Percentiles rank a stretch among this genome's conserved stretches.
Evolutionary conservation across 1,140 invertebrate genomes (phyloP).

Genomic region (Brachionus asplanchnoidis): DNA sequence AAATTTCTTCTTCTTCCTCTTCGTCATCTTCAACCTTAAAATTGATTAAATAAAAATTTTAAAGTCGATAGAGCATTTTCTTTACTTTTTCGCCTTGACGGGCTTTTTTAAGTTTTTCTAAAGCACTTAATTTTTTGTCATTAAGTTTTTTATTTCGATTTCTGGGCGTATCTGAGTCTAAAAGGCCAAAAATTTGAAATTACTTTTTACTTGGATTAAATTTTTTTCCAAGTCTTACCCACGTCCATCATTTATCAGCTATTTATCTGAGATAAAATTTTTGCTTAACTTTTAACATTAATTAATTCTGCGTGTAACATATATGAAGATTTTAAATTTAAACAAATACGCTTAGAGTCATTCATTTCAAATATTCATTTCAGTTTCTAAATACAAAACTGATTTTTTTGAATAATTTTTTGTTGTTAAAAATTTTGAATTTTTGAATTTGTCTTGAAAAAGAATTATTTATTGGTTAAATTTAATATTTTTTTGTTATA

Average conservation of each 20-base stretch:
- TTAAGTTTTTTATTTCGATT: slow-evolving; percentile 17
- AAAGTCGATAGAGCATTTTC: too few relatives aligned
- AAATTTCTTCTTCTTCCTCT: slow-evolving; percentile 39
- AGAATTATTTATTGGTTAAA: too few relatives aligned
- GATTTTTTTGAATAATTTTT: background rate
- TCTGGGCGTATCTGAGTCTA: background rate
- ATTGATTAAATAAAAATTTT: background rate
- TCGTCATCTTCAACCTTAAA: background rate
- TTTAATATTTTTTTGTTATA: too few relatives aligned
- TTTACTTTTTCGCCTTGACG: slow-evolving; percentile 36
- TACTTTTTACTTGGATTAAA: too few relatives aligned
- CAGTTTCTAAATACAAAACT: background rate
- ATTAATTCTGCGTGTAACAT: background rate
- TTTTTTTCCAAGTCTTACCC: background rate
- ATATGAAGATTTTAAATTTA: background rate
- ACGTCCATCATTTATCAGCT: background rate
- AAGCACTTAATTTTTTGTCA: slow-evolving; percentile 39
- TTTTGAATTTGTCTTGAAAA: too few relatives aligned
- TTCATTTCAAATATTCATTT: background rate
- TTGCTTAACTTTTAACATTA: background rate
- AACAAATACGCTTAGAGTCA: background rate
- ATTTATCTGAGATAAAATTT: background rate
- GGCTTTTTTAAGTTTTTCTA: slow-evolving; percentile 29
- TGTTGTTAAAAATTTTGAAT: background rate
- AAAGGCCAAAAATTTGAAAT: background rate